Percentiles rank a stretch among this genome's conserved stretches.
Conservation (phyloP, 2,888 invertebrate species). For the Seladonia tumulorum region DNA sequence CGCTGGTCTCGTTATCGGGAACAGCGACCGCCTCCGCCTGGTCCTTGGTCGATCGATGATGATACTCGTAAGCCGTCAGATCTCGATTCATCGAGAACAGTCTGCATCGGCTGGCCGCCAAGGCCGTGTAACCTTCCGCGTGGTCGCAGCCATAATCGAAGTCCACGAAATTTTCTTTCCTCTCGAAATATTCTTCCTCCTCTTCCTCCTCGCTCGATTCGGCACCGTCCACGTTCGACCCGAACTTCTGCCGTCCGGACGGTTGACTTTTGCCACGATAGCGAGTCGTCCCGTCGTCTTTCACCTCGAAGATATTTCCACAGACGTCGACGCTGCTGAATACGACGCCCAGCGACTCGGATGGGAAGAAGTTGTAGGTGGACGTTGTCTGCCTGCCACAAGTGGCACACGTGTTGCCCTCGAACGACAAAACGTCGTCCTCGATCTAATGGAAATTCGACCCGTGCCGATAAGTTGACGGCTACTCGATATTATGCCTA, state of each 20-base stretch:
- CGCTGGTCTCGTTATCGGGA: constrained; percentile 58
- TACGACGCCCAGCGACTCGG: constrained; percentile 40
- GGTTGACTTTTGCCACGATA: constrained; percentile 39
- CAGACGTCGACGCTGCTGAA: constrained; percentile 68
- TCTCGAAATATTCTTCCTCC: constrained; percentile 7
- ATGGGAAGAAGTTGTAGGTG: constrained; percentile 44
- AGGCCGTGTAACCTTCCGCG: not conserved
- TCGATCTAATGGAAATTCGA: constrained; percentile 39
- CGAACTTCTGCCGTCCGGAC: not conserved
- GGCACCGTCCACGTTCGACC: not conserved
- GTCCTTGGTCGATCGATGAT: constrained; percentile 69
- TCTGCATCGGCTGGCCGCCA: constrained; percentile 58
- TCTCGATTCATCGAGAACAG: constrained; percentile 77
- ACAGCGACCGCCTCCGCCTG: constrained; percentile 51
- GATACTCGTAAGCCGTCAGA: constrained; percentile 77
- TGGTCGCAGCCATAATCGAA: constrained; percentile 27
- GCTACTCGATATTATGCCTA: not conserved
- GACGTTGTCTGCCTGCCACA: constrained; percentile 64
- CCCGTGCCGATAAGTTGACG: not conserved
- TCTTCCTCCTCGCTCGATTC: constrained; percentile 1
- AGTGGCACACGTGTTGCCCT: constrained; percentile 55
- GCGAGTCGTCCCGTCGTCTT: constrained; percentile 63
- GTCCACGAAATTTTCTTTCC: not conserved
- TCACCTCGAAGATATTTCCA: constrained; percentile 70
- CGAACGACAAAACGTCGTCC: constrained; percentile 45